Evolutionary conservation across 30 jellyfish, hydroid and myxozoan genomes (phyloP), one percentile per base, ranked within the genome.

Genomic region (Phacellophora camtschatica): DNA sequence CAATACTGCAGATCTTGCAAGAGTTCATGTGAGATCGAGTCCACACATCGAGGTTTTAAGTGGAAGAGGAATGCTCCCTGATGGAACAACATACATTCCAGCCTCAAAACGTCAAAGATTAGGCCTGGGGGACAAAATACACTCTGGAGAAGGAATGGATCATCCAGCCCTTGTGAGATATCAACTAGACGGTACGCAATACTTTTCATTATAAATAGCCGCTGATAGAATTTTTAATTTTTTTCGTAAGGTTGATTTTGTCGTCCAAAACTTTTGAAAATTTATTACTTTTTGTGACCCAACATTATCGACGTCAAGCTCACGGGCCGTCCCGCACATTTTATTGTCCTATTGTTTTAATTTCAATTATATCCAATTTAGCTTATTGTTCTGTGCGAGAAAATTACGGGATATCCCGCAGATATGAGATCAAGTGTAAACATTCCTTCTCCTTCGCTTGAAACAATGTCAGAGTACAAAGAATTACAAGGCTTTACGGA

Each of bases 31-130:
- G 57, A 50, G 82, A 46, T 57, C 83, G 3, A 65, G 54, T 54
- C 62, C 83, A 51, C 91, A 80, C 43, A 51, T 80, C 23, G 91
- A 80, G 23, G 91, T 80, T 61, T 55, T 80, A 70, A 70, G 57
- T 45, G 72, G 81, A 11, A 80, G 91, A 71, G 91, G 84, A 28
- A 80, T 80, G 91, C 55, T 80, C 23, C 41, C 42, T 33, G 91
- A 80, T 50, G 91, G 91, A 24, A 32, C 91, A 34, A 63, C 57
- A 7, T 80, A 64, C 43, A 51, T 66, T 59, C 91, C 91, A 25
- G 69, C 66, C 28, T 80, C 91, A 65, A 80, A 80, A 67, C 82
- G 91, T 22, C 84, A 41, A 43, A 46, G 91, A 24, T 12, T 77
- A 59, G 79, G 74, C 79, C 79, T 80, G 67, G 35, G 59, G 39